Evolutionary conservation across 2,888 invertebrate species (phyloP).

Genomic region (Cephus nigrinus): DNA sequence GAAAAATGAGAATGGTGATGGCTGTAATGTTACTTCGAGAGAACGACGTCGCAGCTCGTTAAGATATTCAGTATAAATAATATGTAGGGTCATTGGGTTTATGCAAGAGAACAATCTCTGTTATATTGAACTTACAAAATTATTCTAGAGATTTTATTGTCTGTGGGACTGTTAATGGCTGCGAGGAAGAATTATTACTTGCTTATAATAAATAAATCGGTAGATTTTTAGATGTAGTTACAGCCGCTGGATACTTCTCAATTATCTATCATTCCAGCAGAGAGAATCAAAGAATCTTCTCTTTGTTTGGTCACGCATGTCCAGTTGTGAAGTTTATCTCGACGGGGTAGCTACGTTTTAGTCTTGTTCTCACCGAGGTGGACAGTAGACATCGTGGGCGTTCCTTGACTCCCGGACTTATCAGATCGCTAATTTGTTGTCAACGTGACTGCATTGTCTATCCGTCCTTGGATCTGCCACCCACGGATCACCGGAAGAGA

Average conservation of each 20-base stretch:
- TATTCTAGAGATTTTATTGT: no score
- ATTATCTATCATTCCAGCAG: neutral
- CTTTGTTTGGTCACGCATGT: neutral
- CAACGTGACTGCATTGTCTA: conserved; percentile 12
- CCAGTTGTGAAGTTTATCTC: neutral
- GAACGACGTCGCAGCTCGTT: neutral
- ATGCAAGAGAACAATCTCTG: neutral
- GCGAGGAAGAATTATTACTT: neutral
- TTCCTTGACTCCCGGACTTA: conserved; percentile 16
- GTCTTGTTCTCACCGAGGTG: neutral
- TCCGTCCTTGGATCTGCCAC: neutral
- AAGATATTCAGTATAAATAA: neutral
- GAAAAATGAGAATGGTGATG: neutral
- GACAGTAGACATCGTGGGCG: neutral
- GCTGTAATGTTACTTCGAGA: neutral
- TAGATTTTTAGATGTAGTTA: neutral
- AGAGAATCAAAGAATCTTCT: neutral
- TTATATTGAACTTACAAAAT: no score
- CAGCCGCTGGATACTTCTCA: neutral
- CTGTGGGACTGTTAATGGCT: no score
- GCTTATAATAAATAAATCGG: neutral
- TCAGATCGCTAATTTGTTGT: conserved; percentile 22
- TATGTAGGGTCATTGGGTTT: neutral
- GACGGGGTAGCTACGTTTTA: neutral
- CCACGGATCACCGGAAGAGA: neutral